Base-by-base conservation (phyloP, 2,888 invertebrate species). In the Taenaris catops region DNA sequence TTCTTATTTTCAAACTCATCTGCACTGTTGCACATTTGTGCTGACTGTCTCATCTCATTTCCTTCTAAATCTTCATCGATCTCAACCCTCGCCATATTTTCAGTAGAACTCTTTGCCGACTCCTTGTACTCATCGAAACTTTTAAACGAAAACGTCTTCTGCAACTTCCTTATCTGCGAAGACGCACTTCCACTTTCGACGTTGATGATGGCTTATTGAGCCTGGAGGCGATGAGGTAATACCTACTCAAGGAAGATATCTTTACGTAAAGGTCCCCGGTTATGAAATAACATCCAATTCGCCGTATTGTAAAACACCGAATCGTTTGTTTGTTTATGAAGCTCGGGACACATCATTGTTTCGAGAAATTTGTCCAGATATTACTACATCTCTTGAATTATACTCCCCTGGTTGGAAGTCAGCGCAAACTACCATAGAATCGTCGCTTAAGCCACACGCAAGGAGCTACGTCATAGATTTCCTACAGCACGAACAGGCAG, bases 391-490 rank as follows among this genome's bases (percentile, higher is more conserved):
- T 4, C 90, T 93, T 28, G 93, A 93, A 60, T 76, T 93, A 46
- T 93, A 91, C 68, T 93, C 93, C 1, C 91, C 92, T 28, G 93
- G 93, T 0, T 92, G 91, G 91, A 88, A 89, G 47, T 76, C 81
- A 2, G 51, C 69, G n/a, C 72, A 80, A 54, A 70, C 80, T 1
- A 69, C 79, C 28, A 51, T 84, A 41, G 86, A 86, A 49, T 73
- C 73, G 9, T 79, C 78, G 19, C 55, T 88, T 47, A 72, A 89
- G 67, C 88, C 89, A 21, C 89, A 90, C 51, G 90, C 92, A 4
- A 78, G 92, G 42, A 93, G 93, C 62, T 93, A 92, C 52, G 91
- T 93, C 25, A 89, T 94, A 27, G 93, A 94, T 66, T 93, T 94
- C 63, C 67, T 93, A 16, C 93, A 93, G 60, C 88, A 90, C 27